phyloP scores from a whole-genome alignment of 92 coral and sea anemone genomes.

The Porites cylindrica region DNA sequence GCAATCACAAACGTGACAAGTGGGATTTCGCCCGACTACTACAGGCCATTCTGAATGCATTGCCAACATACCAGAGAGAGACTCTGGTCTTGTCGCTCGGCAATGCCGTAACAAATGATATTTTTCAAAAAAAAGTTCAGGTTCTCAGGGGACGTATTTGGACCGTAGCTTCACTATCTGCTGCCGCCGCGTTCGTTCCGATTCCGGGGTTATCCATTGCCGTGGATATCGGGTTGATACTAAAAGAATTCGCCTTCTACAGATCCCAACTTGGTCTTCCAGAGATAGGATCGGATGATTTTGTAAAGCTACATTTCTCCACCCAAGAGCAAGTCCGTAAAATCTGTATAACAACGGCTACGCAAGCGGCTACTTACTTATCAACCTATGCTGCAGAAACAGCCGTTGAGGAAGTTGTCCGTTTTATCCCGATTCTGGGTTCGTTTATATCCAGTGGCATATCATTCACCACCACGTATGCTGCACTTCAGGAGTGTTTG shows the following conservation, averaged over 20 bases:
- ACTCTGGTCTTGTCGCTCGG: slow-evolving; percentile 40
- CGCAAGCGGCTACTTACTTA: background rate
- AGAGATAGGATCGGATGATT: slow-evolving; percentile 32
- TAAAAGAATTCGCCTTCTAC: slow-evolving; percentile 37
- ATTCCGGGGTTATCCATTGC: slow-evolving; percentile 52
- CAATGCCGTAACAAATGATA: slow-evolving; percentile 27
- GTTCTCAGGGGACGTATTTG: slow-evolving; percentile 46
- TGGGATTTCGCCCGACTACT: slow-evolving; percentile 70
- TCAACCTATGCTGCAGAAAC: slow-evolving; percentile 22
- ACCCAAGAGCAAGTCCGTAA: slow-evolving; percentile 20
- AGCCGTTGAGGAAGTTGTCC: slow-evolving; percentile 44
- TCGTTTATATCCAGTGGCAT: slow-evolving; percentile 15
- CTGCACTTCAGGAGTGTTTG: slow-evolving; percentile 14
- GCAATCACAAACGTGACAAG: slow-evolving; percentile 50
- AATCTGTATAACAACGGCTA: slow-evolving; percentile 19
- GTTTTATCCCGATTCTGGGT: slow-evolving; percentile 55
- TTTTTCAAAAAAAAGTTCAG: slow-evolving; percentile 53
- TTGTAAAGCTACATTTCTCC: slow-evolving; percentile 5
- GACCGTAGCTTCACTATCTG: slow-evolving; percentile 48
- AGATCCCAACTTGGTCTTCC: slow-evolving; percentile 61
- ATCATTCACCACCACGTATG: slow-evolving; percentile 44
- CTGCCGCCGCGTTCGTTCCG: slow-evolving; percentile 41
- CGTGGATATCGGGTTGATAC: slow-evolving; percentile 34
- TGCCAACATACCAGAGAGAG: slow-evolving; percentile 39
- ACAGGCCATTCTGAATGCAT: slow-evolving; percentile 52